Percentiles rank a stretch among this genome's conserved stretches.
These are phyloP conservation scores for Xestia c-nigrum DNA, from an alignment of 2,888 invertebrate genomes.

Conservation along the genomic window DNA sequence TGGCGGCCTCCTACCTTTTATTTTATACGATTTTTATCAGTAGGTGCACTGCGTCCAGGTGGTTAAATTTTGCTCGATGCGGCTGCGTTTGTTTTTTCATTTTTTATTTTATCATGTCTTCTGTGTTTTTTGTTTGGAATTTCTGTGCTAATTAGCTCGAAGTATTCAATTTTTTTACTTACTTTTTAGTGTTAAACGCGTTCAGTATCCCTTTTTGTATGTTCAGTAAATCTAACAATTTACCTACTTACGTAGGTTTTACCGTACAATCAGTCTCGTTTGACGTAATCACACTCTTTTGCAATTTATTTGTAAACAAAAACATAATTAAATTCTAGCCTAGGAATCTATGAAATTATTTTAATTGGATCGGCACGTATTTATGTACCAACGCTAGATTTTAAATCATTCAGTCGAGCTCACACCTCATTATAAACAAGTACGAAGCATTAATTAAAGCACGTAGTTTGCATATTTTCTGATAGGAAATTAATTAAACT, in stretches of 20 bases:
- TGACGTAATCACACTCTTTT: neutral
- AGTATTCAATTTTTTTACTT: neutral
- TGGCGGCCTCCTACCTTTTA: slow-evolving; percentile 70
- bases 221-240: neutral
- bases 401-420: slow-evolving; percentile 38
- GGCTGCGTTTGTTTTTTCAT: slow-evolving; percentile 36
- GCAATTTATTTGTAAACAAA: slow-evolving; percentile 30
- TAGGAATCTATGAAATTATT: slow-evolving; percentile 36
- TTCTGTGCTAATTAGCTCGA: slow-evolving; percentile 17
- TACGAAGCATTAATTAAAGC: slow-evolving; percentile 53
- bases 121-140: neutral
- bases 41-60: slow-evolving; percentile 54
- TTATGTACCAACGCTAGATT: slow-evolving; percentile 26
- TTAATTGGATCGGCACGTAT: slow-evolving; percentile 42
- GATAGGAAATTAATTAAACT: slow-evolving; percentile 66
- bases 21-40: slow-evolving; percentile 71
- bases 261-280: neutral
- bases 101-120: neutral
- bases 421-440: slow-evolving; percentile 60
- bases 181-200: neutral
- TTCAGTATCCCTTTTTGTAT: neutral
- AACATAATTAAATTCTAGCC: slow-evolving; percentile 1
- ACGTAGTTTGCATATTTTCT: slow-evolving; percentile 64
- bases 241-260: neutral
- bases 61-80: slow-evolving; percentile 64